phyloP scores from a whole-genome alignment of 2,113 vertebrate genomes.

The Sterna hirundo region DNA sequence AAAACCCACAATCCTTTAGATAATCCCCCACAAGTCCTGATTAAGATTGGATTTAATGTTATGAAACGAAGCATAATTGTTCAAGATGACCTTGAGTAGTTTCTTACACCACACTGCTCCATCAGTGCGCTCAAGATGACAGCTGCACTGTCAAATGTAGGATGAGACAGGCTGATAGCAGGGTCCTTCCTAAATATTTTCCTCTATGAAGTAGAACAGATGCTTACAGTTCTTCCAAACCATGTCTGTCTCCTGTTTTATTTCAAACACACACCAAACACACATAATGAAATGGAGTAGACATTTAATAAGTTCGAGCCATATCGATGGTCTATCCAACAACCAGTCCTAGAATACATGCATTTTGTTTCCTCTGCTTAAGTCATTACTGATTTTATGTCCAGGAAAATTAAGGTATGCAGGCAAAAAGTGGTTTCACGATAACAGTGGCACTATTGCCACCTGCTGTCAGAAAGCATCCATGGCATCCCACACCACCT shows the following conservation, averaged over 20 bases:
- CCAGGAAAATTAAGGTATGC: background rate
- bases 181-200: background rate
- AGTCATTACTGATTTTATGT: conserved; percentile 5
- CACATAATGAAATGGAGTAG: background rate
- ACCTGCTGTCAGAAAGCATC: conserved; percentile 7
- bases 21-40: background rate
- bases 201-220: background rate
- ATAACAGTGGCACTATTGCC: conserved; percentile 28
- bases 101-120: background rate
- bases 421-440: background rate
- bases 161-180: background rate
- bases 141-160: background rate
- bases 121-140: background rate
- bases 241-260: background rate
- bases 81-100: background rate
- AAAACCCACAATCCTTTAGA: background rate
- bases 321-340: background rate
- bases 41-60: conserved; percentile 27
- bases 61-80: conserved; percentile 9
- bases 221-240: background rate
- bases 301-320: background rate
- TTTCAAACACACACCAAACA: background rate
- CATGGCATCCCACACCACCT: background rate
- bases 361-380: conserved; percentile 14
- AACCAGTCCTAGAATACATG: background rate